phyloP scores from a whole-genome alignment of 2,888 invertebrate genomes.

The Xylota sylvarum region DNA sequence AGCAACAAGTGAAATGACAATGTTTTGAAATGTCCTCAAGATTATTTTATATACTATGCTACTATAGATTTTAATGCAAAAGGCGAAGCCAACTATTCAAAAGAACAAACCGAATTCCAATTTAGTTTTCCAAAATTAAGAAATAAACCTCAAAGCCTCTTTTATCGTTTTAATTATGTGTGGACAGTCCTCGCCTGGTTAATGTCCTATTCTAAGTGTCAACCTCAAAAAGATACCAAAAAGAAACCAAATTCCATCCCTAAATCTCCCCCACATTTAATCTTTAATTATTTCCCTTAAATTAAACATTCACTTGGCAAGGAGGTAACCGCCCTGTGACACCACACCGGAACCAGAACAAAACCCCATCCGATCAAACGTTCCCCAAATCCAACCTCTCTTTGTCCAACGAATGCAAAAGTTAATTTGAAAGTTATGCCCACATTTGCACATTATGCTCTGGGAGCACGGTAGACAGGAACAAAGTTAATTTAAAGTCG shows the following conservation, averaged over 20 bases:
- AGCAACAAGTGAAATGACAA: too few relatives aligned
- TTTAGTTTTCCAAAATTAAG: background rate
- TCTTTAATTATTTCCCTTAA: conserved; percentile 69
- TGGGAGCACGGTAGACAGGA: conserved; percentile 42
- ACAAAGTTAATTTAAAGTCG: conserved; percentile 71
- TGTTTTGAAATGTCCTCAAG: too few relatives aligned
- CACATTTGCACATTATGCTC: conserved; percentile 71
- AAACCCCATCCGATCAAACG: conserved; percentile 21
- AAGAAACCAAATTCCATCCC: conserved; percentile 26
- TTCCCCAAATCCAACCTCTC: conserved; percentile 12
- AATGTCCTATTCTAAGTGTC: conserved; percentile 40
- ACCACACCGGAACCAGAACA: conserved; percentile 44
- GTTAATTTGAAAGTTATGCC: conserved; percentile 75
- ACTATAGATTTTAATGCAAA: too few relatives aligned
- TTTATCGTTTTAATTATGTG: conserved; percentile 50
- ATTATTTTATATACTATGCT: too few relatives aligned
- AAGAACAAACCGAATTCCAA: too few relatives aligned
- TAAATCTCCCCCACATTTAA: conserved; percentile 42
- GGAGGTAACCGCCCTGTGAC: conserved; percentile 43
- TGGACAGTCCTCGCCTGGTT: conserved; percentile 35
- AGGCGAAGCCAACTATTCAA: too few relatives aligned
- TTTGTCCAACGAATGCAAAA: conserved; percentile 66
- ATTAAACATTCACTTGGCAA: conserved; percentile 54
- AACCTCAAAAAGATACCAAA: conserved; percentile 10
- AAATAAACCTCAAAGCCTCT: background rate